Conservation (phyloP, 2,888 invertebrate species). For the Megaustenia siamemsis region DNA sequence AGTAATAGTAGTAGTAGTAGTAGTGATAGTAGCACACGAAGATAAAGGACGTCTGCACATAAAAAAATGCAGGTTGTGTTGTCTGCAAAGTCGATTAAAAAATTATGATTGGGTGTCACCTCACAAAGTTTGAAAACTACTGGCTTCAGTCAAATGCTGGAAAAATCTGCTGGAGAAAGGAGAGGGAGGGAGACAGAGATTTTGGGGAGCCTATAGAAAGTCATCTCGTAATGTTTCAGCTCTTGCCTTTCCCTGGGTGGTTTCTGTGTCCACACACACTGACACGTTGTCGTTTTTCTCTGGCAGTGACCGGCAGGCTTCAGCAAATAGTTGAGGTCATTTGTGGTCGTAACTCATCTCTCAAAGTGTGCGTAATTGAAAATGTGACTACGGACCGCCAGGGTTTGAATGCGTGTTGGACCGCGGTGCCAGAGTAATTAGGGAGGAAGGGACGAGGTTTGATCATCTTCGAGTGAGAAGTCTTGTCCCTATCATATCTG, state of each 20-base stretch:
- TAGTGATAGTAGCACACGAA: too few species aligned
- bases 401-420: not conserved
- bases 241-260: not conserved
- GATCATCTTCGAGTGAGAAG: not conserved
- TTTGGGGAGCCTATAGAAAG: not conserved
- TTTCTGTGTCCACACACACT: conserved; percentile 23
- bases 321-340: conserved; percentile 28
- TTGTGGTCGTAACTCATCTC: conserved; percentile 38
- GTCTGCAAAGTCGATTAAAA: too few species aligned
- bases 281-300: conserved; percentile 20
- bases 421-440: not conserved
- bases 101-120: too few species aligned
- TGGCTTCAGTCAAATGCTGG: too few species aligned
- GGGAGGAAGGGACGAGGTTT: not conserved
- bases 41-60: too few species aligned
- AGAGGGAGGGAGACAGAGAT: not conserved
- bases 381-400: not conserved
- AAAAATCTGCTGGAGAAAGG: too few species aligned
- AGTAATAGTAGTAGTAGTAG: too few species aligned
- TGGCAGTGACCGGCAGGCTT: not conserved
- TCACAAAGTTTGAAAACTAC: too few species aligned
- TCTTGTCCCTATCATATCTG: not conserved
- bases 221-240: conserved; percentile 1
- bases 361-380: conserved; percentile 15
- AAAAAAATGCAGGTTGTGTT: too few species aligned